phyloP scores from a whole-genome alignment of 2,888 invertebrate species.

The Phania funesta region DNA sequence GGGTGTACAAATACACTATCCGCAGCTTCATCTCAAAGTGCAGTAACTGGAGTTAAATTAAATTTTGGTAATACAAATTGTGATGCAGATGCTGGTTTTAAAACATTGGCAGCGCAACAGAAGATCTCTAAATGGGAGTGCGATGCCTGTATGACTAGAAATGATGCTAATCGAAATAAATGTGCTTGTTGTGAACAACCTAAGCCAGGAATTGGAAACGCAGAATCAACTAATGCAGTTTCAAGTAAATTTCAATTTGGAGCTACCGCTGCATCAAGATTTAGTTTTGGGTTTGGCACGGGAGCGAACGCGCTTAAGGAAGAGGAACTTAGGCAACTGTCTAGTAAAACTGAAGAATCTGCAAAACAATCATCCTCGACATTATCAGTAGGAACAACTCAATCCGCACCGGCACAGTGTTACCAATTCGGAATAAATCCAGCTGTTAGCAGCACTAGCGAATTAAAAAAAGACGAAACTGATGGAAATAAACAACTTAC shows the following conservation, averaged over 20 bases:
- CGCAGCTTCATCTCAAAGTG: slow-evolving; percentile 42
- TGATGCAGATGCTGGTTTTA: slow-evolving; percentile 76
- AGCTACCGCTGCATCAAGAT: slow-evolving; percentile 72
- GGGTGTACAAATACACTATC: slow-evolving; percentile 59
- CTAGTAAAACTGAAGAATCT: slow-evolving; percentile 44
- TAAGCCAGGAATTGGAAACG: slow-evolving; percentile 79
- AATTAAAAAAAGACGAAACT: slow-evolving; percentile 65
- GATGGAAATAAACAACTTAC: slow-evolving; percentile 56
- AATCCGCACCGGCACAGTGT: slow-evolving; percentile 25
- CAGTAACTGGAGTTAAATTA: slow-evolving; percentile 52
- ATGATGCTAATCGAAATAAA: slow-evolving; percentile 80
- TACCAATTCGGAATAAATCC: slow-evolving; percentile 69
- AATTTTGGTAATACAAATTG: slow-evolving; percentile 69
- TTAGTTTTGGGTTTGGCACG: slow-evolving; percentile 77
- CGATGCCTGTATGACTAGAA: slow-evolving; percentile 83
- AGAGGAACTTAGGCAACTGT: slow-evolving; percentile 66
- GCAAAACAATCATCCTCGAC: slow-evolving; percentile 33
- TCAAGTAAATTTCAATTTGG: slow-evolving; percentile 76
- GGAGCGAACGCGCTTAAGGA: slow-evolving; percentile 68
- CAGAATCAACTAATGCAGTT: slow-evolving; percentile 55
- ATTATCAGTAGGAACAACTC: slow-evolving; percentile 24
- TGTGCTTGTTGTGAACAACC: slow-evolving; percentile 84
- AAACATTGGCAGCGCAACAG: slow-evolving; percentile 76
- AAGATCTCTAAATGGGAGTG: slow-evolving; percentile 83
- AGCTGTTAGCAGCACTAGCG: slow-evolving; percentile 1